Evolutionary conservation across 2,888 invertebrate species (phyloP).

Genomic region (Plagodis pulveraria): DNA sequence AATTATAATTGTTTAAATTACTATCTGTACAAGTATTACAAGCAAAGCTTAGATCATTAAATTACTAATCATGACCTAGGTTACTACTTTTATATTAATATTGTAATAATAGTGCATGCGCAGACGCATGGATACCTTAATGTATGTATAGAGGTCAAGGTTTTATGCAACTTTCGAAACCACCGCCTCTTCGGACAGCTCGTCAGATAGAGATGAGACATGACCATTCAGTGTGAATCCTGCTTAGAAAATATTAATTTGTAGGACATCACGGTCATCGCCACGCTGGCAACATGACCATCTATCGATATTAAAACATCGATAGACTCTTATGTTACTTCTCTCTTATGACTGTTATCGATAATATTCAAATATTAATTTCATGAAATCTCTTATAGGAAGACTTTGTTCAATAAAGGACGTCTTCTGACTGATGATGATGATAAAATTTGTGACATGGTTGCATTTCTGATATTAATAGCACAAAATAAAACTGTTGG

Average conservation of each 20-base stretch:
- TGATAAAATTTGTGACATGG: too few species aligned
- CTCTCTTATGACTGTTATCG: neutral
- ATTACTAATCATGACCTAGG: neutral
- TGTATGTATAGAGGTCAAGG: conserved; percentile 71
- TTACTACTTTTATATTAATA: conserved; percentile 7
- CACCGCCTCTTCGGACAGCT: conserved; percentile 42
- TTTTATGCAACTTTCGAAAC: conserved; percentile 75
- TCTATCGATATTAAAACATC: too few species aligned
- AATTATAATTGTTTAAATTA: too few species aligned
- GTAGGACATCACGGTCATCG: too few species aligned
- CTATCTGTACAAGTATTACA: too few species aligned
- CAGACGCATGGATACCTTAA: conserved; percentile 20
- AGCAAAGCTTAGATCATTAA: neutral
- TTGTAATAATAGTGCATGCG: conserved; percentile 51
- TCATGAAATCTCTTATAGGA: too few species aligned
- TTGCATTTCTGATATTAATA: too few species aligned
- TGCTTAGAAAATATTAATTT: neutral
- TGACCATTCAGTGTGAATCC: neutral
- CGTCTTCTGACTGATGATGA: too few species aligned
- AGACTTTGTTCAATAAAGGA: too few species aligned
- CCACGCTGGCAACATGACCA: too few species aligned
- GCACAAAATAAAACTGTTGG: too few species aligned
- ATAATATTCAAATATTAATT: neutral
- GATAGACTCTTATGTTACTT: neutral
- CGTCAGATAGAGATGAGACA: conserved; percentile 32